Base-by-base conservation (phyloP, 2,113 vertebrate genomes). In the Pseudorectes ferrugineus region DNA sequence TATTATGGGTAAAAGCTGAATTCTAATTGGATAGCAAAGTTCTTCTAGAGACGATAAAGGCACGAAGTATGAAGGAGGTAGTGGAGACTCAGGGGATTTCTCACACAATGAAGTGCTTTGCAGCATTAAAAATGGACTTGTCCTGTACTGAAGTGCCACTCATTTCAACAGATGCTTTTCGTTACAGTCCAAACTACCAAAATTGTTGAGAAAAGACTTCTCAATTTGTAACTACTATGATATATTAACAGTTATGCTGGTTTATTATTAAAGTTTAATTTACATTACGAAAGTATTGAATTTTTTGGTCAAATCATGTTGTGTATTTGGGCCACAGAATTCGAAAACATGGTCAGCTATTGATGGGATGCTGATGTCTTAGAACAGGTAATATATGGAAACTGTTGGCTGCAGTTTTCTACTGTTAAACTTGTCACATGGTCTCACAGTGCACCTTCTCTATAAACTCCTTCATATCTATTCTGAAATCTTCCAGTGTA, bases 341-440 rank as follows among this genome's bases (percentile, higher is more conserved):
- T 97, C 87, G 91, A 95, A 94, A 96, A 83, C 95, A 52, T 96
- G 89, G 89, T 94, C 94, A 94, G 94, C 91, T 92, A 95, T 94
- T 96, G 96, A 95, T 97, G 95, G 95, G 96, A 92, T 96, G 94
- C 94, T 96, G 94, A 95, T 95, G 95, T 96, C 96, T 97, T 95
- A 97, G 93, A 96, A 92, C 91, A 96, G 96, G 93, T 96, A 93
- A 94, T 96, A 92, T 5, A 92, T 40, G 67, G 89, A 96, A 94
- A 92, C 95, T 92, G 86, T 52, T 80, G 91, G 55, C 79, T 92
- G 93, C 94, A 96, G 93, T 92, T 97, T 96, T 92, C 95, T 95
- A 22, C 92, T 86, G 88, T 97, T 94, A 80, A 97, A 93, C 51
- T 94, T 90, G 82, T 96, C 92, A 96, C 92, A 80, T 80, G 86